Evolutionary conservation across 37 sponge, comb jelly and placozoan genomes (phyloP).

Genomic region (Bolinopsis microptera): DNA sequence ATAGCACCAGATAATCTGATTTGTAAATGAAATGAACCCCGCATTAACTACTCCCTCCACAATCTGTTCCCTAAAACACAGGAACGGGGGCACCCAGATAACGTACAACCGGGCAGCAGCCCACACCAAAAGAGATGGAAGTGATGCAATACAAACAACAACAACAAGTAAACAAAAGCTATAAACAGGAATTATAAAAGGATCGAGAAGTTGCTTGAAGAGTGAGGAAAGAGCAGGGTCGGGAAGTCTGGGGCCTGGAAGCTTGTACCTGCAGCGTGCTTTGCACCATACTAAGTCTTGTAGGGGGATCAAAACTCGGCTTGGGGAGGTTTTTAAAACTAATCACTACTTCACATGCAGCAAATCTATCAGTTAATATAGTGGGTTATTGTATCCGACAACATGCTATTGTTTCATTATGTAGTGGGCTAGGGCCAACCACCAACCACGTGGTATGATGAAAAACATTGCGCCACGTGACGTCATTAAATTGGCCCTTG

Average conservation of each 20-base stretch:
- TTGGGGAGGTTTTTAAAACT: too few relatives aligned
- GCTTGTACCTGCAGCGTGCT: neutral
- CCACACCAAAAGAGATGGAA: neutral
- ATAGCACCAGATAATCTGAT: neutral
- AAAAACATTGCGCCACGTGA: neutral
- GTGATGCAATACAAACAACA: neutral
- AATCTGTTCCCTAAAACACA: neutral
- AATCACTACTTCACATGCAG: neutral
- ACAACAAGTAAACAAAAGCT: neutral
- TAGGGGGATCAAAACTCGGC: too few relatives aligned
- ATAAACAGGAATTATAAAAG: neutral
- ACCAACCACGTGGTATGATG: neutral
- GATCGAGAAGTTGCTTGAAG: neutral
- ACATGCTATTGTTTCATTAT: neutral
- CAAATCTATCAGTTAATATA: neutral
- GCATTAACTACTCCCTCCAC: neutral
- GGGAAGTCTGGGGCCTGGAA: neutral
- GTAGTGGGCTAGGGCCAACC: neutral
- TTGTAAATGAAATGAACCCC: neutral
- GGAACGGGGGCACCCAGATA: neutral
- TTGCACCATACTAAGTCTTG: too few relatives aligned
- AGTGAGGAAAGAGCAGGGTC: neutral
- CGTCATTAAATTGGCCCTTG: neutral
- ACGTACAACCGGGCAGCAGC: neutral
- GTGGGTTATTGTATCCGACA: neutral